These are phyloP conservation scores for Melieria omissa DNA, from an alignment of 2,888 invertebrate species.

Conservation along the genomic window DNA sequence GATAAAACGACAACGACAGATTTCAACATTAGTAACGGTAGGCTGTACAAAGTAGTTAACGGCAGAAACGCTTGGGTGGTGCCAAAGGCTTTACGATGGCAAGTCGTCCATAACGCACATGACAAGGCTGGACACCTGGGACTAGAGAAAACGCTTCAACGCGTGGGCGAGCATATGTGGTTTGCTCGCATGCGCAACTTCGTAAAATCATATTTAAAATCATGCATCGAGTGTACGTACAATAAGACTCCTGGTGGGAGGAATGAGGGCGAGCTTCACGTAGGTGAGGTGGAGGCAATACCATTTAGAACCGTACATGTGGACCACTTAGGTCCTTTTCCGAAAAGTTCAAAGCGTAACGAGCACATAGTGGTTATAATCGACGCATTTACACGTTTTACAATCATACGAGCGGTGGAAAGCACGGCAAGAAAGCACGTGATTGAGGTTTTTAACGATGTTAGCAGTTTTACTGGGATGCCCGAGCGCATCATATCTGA, in stretches of 20 bases:
- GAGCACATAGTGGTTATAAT: too few relatives aligned
- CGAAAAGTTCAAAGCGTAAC: constrained; percentile 31
- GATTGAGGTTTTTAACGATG: constrained; percentile 17
- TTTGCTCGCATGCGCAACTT: constrained; percentile 60
- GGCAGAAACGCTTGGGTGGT: constrained; percentile 34
- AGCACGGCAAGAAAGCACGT: constrained; percentile 24
- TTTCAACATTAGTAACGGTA: constrained; percentile 19
- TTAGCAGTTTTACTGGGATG: constrained; percentile 17
- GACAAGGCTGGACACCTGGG: constrained; percentile 43
- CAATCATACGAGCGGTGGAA: neutral
- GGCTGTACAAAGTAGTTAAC: constrained; percentile 40
- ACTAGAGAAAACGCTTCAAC: constrained; percentile 46
- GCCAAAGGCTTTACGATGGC: constrained; percentile 20
- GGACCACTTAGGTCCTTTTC: constrained; percentile 36
- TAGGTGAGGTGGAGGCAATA: constrained; percentile 16
- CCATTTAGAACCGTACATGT: constrained; percentile 27
- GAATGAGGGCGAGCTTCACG: constrained; percentile 31
- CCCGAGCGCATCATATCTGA: constrained; percentile 5
- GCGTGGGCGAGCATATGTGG: constrained; percentile 58
- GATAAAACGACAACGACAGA: too few relatives aligned
- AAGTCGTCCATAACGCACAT: constrained; percentile 30
- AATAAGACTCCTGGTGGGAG: constrained; percentile 48
- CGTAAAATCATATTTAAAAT: constrained; percentile 58
- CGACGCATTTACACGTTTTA: constrained; percentile 32
- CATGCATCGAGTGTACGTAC: constrained; percentile 53